A percentile compares a stretch with the other conserved stretches of the same genome.
Evolutionary conservation across 2,797 vertebrate species (phyloP).

Genomic region (Phoebastria nigripes): DNA sequence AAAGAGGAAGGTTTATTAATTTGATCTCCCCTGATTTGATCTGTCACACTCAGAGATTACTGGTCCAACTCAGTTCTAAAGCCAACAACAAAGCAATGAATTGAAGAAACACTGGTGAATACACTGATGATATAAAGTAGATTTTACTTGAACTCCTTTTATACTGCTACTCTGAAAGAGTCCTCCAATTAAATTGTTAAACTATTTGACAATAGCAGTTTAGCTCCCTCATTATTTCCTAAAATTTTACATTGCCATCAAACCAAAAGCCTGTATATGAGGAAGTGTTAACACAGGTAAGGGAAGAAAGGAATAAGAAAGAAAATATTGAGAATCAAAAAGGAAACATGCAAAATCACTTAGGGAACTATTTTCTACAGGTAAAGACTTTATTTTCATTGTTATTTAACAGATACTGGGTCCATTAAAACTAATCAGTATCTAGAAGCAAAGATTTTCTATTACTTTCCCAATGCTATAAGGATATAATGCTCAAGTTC

Average conservation of each 20-base stretch:
- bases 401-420: neutral
- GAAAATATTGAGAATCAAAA: neutral
- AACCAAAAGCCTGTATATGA: neutral
- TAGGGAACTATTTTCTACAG: neutral
- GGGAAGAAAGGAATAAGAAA: neutral
- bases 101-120: neutral
- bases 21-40: neutral
- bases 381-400: neutral
- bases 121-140: neutral
- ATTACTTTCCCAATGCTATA: neutral
- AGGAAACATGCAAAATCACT: neutral
- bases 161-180: neutral
- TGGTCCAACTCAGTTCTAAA: neutral
- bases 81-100: neutral
- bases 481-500: neutral
- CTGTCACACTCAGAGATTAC: neutral
- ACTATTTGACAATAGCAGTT: neutral
- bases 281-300: neutral
- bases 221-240: neutral
- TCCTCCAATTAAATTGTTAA: neutral
- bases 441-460: neutral
- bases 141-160: neutral
- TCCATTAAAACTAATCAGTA: neutral
- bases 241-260: neutral
- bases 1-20: neutral